Evolutionary conservation across 2,888 invertebrate species (phyloP), one percentile per base, ranked within the genome.

Genomic region (Actias luna): DNA sequence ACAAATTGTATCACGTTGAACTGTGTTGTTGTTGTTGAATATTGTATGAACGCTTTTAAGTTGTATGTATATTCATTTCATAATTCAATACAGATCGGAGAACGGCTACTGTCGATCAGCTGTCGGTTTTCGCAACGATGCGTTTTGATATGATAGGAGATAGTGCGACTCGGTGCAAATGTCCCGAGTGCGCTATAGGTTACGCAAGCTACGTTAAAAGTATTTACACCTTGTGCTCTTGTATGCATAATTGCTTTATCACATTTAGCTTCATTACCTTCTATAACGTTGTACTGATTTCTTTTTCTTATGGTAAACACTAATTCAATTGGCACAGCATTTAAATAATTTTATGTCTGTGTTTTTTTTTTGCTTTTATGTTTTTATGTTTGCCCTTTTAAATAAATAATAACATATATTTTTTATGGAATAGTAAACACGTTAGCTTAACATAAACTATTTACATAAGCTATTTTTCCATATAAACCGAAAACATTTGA

Each of bases 71-170:
- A 39, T 27, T 14, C 46, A 64, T 59, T 36, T 29, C 59, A 39
- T 59, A 36, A 52, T 58, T 29, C 52, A 58, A 58, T n/a, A 60
- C 61, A 60, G 59, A 62, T 60, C 62, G 59, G 52, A 36, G 39
- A 62, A 36, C 67, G 67, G 67, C 69, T 74, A 71, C 73, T 76
- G 78, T 79, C 83, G 78, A 83, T 87, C 87, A 84, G 79, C 79
- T 84, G 87, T 87, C 85, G 65, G 74, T 78, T 83, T 78, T 78
- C 80, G 85, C 83, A 81, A 81, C 83, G 84, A 84, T 86, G 84
- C 80, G 83, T 87, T 84, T 82, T 79, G 85, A 85, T 85, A 83
- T 82, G 84, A 84, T 83, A 77, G 78, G 81, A 86, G 88, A 89
- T 89, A 85, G 87, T 86, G 87, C 87, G 86, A 88, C 82, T 79